These are phyloP conservation scores for Catostomus latipinnis DNA, from an alignment of 2,797 vertebrate species.

Conservation along the genomic window DNA sequence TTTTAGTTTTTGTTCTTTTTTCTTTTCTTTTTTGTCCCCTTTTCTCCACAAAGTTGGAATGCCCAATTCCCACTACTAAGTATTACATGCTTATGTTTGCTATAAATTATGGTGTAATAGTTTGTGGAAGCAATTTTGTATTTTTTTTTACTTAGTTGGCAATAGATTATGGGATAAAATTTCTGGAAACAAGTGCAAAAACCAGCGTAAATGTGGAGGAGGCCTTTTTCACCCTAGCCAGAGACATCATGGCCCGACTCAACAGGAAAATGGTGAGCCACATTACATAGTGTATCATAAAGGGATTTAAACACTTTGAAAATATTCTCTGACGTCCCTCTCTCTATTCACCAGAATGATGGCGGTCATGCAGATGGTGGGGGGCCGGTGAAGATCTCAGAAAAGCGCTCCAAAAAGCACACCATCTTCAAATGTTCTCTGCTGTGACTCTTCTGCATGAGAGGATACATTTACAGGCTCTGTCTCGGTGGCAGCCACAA, in stretches of 20 bases:
- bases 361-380: slow-evolving; percentile 83
- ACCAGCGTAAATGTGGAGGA: slow-evolving; percentile 97
- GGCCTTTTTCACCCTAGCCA: slow-evolving; percentile 95
- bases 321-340: background rate
- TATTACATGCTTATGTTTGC: no score
- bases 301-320: no score
- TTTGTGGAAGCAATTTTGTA: background rate
- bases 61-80: no score
- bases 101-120: background rate
- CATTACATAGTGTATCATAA: background rate
- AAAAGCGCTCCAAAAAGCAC: slow-evolving; percentile 94
- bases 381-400: slow-evolving; percentile 94
- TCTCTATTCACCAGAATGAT: slow-evolving; percentile 83
- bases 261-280: slow-evolving; percentile 95
- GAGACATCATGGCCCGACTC: slow-evolving; percentile 97
- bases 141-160: slow-evolving; percentile 82
- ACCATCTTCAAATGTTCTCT: slow-evolving; percentile 95
- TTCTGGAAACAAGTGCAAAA: slow-evolving; percentile 98
- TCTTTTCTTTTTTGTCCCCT: no score
- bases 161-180: slow-evolving; percentile 98
- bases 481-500: slow-evolving; percentile 79
- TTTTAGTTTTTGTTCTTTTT: no score
- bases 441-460: slow-evolving; percentile 75
- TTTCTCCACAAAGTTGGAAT: no score
- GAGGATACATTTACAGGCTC: slow-evolving; percentile 71